Base-by-base conservation (phyloP, 1,140 invertebrate genomes). In the Drosophila pallidifrons region DNA sequence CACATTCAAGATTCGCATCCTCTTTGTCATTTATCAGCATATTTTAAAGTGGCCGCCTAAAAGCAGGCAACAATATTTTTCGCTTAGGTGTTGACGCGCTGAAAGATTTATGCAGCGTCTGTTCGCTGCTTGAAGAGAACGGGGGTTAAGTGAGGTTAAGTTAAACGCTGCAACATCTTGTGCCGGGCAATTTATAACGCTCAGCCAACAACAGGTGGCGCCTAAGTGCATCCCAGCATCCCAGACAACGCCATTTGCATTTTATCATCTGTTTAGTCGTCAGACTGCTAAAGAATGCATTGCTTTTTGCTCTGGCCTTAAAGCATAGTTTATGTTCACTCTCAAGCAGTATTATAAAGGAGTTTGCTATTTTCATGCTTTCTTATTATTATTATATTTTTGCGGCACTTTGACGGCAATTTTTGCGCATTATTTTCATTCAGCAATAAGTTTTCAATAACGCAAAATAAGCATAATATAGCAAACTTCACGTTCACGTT, bases 361-460 rank as follows among this genome's bases (percentile, higher is more conserved):
- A 43, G 41, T 55, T 75, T 43, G 35, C 51, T 32, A 25, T 65
- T 32, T 47, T 25, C 16, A 58, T 61, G 28, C 55, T 13, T 57
- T 54, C 28, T 46, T 41, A 47, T 47, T 54, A 46, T 46, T 41
- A 32, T 47, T 63, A 4, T 46, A 25, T 43, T 55, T 54, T 75
- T 66, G 32, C 58, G 35, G 30, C 74, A 60, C 60, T 63, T 74
- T 77, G 60, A 47, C 68, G 68, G 67, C 67, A 71, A 52, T 71
- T 75, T 58, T 7, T 58, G 59, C 45, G 52, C 59, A 75, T 64
- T 73, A 73, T 70, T 77, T 75, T 77, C 59, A 52, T 69, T 69
- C 63, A 52, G 61, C 67, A 47, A 79, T 75, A 71, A 75, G 66
- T 71, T 71, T 78, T 71, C 76, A 78, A 75, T 71, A 59, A 45